phyloP scores from a whole-genome alignment of 1,140 invertebrate species.

The Scaptomyza hsui region DNA sequence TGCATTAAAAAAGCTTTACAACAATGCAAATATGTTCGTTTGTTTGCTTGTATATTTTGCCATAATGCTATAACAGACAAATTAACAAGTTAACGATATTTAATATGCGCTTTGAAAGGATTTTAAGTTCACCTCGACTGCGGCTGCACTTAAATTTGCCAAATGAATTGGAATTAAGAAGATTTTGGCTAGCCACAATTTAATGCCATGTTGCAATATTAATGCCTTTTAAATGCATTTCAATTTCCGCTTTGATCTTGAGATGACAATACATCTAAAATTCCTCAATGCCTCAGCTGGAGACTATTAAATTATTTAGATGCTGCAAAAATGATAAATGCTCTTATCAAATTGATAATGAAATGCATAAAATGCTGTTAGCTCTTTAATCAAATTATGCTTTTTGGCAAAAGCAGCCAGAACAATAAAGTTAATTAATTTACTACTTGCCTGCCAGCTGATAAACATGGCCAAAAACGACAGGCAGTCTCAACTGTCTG shows the following conservation, averaged over 20 bases:
- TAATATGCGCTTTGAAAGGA: not conserved
- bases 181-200: not conserved
- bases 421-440: slow-evolving; percentile 80
- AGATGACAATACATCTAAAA: slow-evolving; percentile 2
- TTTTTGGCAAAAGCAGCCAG: slow-evolving; percentile 24
- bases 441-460: slow-evolving; percentile 56
- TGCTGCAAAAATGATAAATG: slow-evolving; percentile 59
- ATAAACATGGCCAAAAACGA: slow-evolving; percentile 20
- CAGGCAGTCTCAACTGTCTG: not conserved
- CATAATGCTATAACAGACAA: not conserved
- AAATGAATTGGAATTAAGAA: not conserved
- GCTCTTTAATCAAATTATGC: slow-evolving; percentile 72
- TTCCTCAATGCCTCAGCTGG: slow-evolving; percentile 33
- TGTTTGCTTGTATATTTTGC: not conserved
- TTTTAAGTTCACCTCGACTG: not conserved
- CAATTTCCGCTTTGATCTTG: slow-evolving; percentile 14
- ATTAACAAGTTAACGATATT: slow-evolving; percentile 9
- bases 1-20: slow-evolving; percentile 31
- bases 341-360: slow-evolving; percentile 48
- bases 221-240: slow-evolving; percentile 5
- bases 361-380: slow-evolving; percentile 46
- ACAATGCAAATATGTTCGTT: not conserved
- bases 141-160: not conserved
- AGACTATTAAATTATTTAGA: slow-evolving; percentile 51
- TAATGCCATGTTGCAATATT: not conserved